Evolutionary conservation across 2,113 vertebrate species (phyloP).

Genomic region (Oncorhynchus nerka): DNA sequence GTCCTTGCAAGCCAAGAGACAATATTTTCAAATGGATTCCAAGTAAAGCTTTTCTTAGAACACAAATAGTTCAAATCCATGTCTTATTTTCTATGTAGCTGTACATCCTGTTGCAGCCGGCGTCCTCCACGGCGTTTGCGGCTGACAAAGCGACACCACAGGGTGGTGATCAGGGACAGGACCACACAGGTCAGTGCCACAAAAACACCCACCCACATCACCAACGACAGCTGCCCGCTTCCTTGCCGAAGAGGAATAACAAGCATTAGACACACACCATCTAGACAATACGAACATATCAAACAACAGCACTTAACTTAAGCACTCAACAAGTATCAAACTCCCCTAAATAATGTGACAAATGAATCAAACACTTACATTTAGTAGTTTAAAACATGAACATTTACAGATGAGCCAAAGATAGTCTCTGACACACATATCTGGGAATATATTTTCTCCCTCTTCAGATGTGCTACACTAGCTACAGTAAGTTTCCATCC

Average conservation of each 20-base stretch:
- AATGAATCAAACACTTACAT: too few relatives aligned
- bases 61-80: neutral
- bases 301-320: too few relatives aligned
- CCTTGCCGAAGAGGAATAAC: neutral
- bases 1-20: neutral
- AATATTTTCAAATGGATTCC: neutral
- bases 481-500: too few relatives aligned
- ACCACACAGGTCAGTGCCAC: neutral
- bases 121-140: neutral
- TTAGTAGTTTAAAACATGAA: too few relatives aligned
- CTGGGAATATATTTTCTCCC: too few relatives aligned
- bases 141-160: neutral
- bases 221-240: neutral
- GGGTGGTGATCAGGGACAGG: neutral
- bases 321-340: too few relatives aligned
- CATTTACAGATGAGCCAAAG: too few relatives aligned
- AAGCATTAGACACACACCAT: neutral
- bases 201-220: neutral
- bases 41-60: neutral
- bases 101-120: neutral
- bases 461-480: too few relatives aligned
- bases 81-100: neutral
- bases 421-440: too few relatives aligned
- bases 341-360: too few relatives aligned
- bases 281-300: too few relatives aligned